phyloP scores from a whole-genome alignment of 2,797 vertebrate species.

The Melanotaenia nigrans region DNA sequence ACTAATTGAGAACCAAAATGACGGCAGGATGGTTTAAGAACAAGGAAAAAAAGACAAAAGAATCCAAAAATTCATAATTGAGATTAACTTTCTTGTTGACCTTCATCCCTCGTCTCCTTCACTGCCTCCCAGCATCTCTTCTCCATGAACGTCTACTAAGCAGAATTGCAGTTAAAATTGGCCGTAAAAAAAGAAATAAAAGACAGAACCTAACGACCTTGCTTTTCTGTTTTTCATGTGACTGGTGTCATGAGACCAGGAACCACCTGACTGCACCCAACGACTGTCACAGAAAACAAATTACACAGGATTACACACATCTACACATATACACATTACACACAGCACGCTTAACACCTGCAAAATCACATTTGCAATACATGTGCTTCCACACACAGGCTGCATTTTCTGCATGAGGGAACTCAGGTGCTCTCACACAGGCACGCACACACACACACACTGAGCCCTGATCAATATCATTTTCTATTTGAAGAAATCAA shows the following conservation, averaged over 20 bases:
- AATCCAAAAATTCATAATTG: neutral
- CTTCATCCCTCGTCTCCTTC: conserved; percentile 22
- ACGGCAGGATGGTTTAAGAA: neutral
- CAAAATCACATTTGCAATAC: neutral
- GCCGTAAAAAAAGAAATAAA: neutral
- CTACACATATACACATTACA: neutral
- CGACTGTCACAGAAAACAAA: conserved; percentile 62
- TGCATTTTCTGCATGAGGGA: neutral
- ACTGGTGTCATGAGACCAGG: conserved; percentile 54
- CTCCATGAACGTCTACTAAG: conserved; percentile 8
- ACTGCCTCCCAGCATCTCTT: neutral
- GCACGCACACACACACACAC: neutral
- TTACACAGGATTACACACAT: conserved; percentile 39
- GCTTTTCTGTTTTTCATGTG: conserved; percentile 43
- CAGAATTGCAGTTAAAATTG: conserved; percentile 24
- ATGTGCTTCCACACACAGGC: neutral
- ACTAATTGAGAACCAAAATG: neutral
- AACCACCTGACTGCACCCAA: conserved; percentile 55
- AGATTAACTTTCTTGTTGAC: conserved; percentile 37
- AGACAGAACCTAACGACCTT: conserved; percentile 20
- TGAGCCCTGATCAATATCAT: conserved; percentile 41
- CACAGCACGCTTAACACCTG: conserved; percentile 8
- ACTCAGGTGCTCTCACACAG: neutral
- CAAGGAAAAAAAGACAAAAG: neutral
- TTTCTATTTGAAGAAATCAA: conserved; percentile 50